These are phyloP conservation scores for Plebejus argus DNA, from an alignment of 2,888 invertebrate genomes.

Conservation along the genomic window DNA sequence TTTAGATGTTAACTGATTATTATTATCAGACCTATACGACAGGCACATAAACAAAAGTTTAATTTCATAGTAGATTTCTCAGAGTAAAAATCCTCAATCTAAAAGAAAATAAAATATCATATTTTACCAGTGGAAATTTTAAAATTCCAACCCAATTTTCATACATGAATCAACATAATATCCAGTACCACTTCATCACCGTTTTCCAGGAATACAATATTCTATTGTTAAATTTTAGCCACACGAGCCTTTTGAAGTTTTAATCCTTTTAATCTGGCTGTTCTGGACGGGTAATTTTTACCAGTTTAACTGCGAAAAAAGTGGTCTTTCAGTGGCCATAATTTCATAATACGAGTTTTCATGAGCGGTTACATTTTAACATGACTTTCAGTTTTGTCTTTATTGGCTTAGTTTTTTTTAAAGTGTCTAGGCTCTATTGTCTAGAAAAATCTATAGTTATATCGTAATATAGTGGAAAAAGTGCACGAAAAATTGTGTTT, in stretches of 20 bases:
- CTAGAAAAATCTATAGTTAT: no score
- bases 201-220: conserved; percentile 34
- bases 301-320: conserved; percentile 26
- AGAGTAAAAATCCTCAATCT: no score
- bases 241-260: conserved; percentile 33
- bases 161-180: no score
- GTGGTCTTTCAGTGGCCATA: conserved; percentile 6
- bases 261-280: conserved; percentile 32
- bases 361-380: conserved; percentile 6
- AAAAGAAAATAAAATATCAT: not conserved
- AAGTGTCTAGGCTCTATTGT: no score
- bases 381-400: not conserved
- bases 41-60: no score
- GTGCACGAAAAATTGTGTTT: no score
- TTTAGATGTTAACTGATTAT: no score
- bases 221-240: conserved; percentile 36
- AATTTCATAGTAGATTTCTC: no score
- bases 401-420: not conserved
- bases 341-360: conserved; percentile 6
- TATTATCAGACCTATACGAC: no score
- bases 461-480: no score
- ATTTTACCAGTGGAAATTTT: not conserved
- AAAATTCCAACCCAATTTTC: not conserved
- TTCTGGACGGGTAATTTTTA: conserved; percentile 29
- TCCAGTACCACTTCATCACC: conserved; percentile 25